These are phyloP conservation scores for Pteronotus mesoamericanus DNA, from an alignment of 2,797 vertebrate species.

Conservation along the genomic window DNA sequence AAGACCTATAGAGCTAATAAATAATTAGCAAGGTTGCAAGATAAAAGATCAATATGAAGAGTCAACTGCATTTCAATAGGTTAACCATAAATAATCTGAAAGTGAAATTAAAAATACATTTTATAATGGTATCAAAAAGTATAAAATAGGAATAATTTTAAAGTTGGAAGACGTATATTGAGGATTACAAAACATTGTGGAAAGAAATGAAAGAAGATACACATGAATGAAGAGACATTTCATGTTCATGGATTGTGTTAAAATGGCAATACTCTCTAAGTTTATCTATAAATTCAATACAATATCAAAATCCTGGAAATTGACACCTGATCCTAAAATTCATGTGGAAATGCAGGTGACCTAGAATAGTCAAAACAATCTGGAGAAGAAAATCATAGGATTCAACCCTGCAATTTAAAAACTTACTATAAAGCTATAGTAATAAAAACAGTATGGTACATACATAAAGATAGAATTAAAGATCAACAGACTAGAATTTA, in stretches of 20 bases:
- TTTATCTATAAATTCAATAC: neutral
- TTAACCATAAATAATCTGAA: neutral
- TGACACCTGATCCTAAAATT: neutral
- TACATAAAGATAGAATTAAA: neutral
- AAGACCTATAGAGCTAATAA: neutral
- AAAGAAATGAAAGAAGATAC: neutral
- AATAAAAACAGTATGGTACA: neutral
- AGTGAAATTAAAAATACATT: neutral
- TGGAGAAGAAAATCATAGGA: neutral
- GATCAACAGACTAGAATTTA: neutral
- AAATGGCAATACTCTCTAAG: neutral
- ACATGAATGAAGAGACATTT: neutral
- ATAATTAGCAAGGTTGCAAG: neutral
- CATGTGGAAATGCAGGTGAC: neutral
- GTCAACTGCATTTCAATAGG: neutral
- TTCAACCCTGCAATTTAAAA: neutral
- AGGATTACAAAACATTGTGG: neutral
- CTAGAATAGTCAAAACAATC: neutral
- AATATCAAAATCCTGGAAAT: neutral
- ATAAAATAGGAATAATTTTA: neutral
- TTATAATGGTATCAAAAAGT: neutral
- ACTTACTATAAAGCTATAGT: neutral
- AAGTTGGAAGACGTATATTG: neutral
- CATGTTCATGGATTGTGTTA: neutral
- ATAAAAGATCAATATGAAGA: neutral